Evolutionary conservation across 1,140 invertebrate species (phyloP).

Genomic region (Ctenoplectra terminalis): DNA sequence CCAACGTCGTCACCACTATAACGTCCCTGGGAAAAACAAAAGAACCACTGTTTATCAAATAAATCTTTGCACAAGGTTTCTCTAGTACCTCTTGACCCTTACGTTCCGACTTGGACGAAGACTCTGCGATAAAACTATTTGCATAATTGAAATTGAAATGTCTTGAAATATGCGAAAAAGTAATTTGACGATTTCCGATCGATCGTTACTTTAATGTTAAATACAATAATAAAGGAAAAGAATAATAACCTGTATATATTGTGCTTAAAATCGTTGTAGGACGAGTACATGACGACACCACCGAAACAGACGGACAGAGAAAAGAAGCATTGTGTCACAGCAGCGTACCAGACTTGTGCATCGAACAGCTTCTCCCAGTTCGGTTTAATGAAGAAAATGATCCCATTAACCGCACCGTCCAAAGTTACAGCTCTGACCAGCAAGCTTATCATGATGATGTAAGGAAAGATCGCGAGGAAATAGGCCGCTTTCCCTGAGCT

Average conservation of each 20-base stretch:
- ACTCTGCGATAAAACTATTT: not conserved
- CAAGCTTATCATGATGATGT: constrained; percentile 85
- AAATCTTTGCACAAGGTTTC: too few species aligned
- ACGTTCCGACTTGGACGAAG: not conserved
- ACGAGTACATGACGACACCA: constrained; percentile 88
- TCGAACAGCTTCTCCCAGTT: constrained; percentile 86
- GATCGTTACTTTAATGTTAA: too few species aligned
- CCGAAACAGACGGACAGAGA: constrained; percentile 90
- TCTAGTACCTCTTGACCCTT: too few species aligned
- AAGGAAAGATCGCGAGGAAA: constrained; percentile 87
- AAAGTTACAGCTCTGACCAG: constrained; percentile 84
- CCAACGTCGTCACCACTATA: constrained; percentile 88
- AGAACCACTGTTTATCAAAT: too few species aligned
- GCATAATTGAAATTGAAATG: too few species aligned
- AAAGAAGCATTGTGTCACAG: constrained; percentile 92
- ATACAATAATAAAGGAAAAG: not conserved
- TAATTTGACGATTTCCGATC: too few species aligned
- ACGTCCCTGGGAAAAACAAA: constrained; percentile 84
- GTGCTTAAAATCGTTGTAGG: constrained; percentile 88
- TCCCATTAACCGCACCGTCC: constrained; percentile 85
- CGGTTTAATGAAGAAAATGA: constrained; percentile 88
- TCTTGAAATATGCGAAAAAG: too few species aligned
- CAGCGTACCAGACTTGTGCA: constrained; percentile 91
- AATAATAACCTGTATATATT: constrained; percentile 86
- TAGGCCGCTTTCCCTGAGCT: constrained; percentile 84